Conservation (phyloP, 53 echinoderm and acorn worm genomes). For the Echinometra lucunter region DNA sequence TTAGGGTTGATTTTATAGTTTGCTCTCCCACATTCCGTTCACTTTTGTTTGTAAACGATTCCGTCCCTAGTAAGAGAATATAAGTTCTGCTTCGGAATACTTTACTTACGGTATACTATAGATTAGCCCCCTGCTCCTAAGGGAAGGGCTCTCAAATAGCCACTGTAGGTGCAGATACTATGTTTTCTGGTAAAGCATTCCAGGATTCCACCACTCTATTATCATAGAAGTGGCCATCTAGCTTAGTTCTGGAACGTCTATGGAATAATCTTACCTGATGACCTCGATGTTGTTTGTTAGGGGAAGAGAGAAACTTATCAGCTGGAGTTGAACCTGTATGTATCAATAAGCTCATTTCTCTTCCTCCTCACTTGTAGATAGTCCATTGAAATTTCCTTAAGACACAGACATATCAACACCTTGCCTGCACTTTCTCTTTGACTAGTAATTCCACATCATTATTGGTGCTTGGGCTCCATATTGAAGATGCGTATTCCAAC, state of each 20-base stretch:
- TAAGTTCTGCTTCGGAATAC: too few species aligned
- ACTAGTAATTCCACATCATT: background rate
- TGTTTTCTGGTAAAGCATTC: background rate
- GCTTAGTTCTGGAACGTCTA: background rate
- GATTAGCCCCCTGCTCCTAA: background rate
- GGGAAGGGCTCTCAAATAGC: background rate
- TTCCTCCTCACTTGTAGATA: background rate
- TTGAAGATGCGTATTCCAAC: conserved; percentile 41
- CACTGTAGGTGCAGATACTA: conserved; percentile 19
- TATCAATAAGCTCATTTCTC: background rate
- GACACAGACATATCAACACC: background rate
- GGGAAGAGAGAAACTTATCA: background rate
- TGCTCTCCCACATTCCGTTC: too few species aligned
- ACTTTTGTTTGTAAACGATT: too few species aligned
- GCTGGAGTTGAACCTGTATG: background rate
- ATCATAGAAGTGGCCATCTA: background rate
- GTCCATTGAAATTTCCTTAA: background rate
- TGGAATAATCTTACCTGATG: too few species aligned
- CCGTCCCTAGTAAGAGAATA: too few species aligned
- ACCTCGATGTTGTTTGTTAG: background rate
- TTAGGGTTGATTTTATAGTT: too few species aligned
- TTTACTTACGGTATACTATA: conserved; percentile 17
- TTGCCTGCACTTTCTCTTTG: background rate
- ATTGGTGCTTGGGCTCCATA: conserved; percentile 21
- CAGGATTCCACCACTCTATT: background rate